phyloP scores from a whole-genome alignment of 1,140 invertebrate species.

The Apis mellifera region DNA sequence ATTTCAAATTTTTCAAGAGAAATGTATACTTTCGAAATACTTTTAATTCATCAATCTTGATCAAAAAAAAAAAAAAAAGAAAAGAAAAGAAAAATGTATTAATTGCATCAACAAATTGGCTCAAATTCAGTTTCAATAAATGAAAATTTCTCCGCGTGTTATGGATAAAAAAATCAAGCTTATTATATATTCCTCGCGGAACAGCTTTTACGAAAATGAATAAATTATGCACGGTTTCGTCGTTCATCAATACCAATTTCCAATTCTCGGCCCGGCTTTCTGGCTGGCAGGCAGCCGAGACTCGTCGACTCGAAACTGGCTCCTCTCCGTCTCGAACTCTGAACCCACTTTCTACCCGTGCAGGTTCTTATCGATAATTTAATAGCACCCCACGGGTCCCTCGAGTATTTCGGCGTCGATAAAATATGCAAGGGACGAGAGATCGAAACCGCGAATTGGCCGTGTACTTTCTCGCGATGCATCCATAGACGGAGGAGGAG shows the following conservation, averaged over 20 bases:
- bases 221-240: constrained; percentile 36
- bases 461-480: not conserved
- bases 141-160: too few species aligned
- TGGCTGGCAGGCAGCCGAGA: not conserved
- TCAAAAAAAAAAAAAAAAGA: not conserved
- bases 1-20: not conserved
- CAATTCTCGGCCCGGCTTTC: not conserved
- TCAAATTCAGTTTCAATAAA: too few species aligned
- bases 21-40: not conserved
- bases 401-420: constrained; percentile 24
- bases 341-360: not conserved
- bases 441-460: not conserved
- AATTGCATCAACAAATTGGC: too few species aligned
- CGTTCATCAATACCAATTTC: constrained; percentile 44
- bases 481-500: not conserved
- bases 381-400: constrained; percentile 4
- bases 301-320: not conserved
- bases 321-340: not conserved
- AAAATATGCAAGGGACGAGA: constrained; percentile 3
- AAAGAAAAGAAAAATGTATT: not conserved
- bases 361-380: constrained; percentile 47
- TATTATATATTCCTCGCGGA: not conserved
- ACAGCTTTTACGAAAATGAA: constrained; percentile 34
- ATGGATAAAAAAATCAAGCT: not conserved
- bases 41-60: not conserved